Percentiles rank a stretch among this genome's conserved stretches.
Evolutionary conservation across 2,797 vertebrate genomes (phyloP).

Genomic region (Lagocephalus sceleratus): DNA sequence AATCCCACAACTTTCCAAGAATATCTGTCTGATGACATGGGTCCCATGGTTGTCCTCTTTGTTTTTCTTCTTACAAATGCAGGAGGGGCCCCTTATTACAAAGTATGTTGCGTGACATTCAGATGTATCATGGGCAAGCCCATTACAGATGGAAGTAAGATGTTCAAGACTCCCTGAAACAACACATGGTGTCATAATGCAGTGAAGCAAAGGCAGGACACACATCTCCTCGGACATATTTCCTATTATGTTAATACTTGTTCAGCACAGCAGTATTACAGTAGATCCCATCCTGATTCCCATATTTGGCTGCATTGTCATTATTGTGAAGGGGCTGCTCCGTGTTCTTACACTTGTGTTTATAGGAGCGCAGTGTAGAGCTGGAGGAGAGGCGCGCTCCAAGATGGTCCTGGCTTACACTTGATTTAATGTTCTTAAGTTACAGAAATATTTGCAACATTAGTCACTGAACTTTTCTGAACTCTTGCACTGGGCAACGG

Average conservation of each 20-base stretch:
- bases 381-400: no score
- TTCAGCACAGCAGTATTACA: neutral
- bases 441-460: neutral
- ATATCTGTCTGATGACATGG: neutral
- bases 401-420: neutral
- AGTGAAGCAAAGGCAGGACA: neutral
- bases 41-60: constrained; percentile 3
- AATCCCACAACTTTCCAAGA: no score
- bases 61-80: constrained; percentile 15
- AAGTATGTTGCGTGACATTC: neutral
- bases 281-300: neutral
- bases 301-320: constrained; percentile 11
- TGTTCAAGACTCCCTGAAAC: neutral
- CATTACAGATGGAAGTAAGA: neutral
- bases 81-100: constrained; percentile 10
- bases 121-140: neutral
- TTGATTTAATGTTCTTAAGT: neutral
- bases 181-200: neutral
- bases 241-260: neutral
- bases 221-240: neutral
- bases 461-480: neutral
- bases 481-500: neutral
- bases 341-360: neutral
- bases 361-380: constrained; percentile 1
- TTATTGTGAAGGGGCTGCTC: neutral